These are phyloP conservation scores for Stictonetta naevosa DNA, from an alignment of 2,113 vertebrate species.

Conservation along the genomic window DNA sequence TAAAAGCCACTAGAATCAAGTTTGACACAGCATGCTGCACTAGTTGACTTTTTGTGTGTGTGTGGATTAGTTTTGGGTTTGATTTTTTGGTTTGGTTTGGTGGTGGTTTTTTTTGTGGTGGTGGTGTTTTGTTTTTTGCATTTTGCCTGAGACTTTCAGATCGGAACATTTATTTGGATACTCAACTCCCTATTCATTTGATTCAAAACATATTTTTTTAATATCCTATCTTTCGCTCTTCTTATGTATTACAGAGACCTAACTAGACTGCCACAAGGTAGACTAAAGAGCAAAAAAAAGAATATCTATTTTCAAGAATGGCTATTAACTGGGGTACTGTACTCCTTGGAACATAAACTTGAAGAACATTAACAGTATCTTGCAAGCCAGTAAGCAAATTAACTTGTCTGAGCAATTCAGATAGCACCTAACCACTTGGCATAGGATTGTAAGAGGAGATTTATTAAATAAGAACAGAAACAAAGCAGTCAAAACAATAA, in stretches of 20 bases:
- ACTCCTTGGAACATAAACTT: not conserved
- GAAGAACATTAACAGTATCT: not conserved
- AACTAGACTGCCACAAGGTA: not conserved
- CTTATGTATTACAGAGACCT: not conserved
- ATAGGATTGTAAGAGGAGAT: not conserved
- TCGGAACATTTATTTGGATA: not conserved
- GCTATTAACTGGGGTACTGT: not conserved
- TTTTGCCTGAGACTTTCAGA: not conserved
- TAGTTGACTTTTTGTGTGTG: not conserved
- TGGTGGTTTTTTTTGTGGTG: not conserved
- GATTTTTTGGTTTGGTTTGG: too few relatives aligned
- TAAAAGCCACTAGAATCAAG: not conserved
- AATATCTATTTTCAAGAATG: not conserved
- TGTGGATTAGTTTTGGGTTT: not conserved
- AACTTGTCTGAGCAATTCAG: not conserved
- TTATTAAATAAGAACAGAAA: constrained; percentile 15
- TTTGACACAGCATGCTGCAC: not conserved
- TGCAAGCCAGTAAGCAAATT: not conserved
- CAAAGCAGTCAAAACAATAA: not conserved
- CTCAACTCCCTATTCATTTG: not conserved
- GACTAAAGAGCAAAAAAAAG: not conserved
- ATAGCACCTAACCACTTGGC: not conserved
- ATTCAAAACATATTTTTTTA: not conserved
- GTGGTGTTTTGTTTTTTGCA: not conserved
- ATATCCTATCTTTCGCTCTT: not conserved